These are phyloP conservation scores for Pecten maximus DNA, from an alignment of 2,888 invertebrate genomes.

Conservation along the genomic window DNA sequence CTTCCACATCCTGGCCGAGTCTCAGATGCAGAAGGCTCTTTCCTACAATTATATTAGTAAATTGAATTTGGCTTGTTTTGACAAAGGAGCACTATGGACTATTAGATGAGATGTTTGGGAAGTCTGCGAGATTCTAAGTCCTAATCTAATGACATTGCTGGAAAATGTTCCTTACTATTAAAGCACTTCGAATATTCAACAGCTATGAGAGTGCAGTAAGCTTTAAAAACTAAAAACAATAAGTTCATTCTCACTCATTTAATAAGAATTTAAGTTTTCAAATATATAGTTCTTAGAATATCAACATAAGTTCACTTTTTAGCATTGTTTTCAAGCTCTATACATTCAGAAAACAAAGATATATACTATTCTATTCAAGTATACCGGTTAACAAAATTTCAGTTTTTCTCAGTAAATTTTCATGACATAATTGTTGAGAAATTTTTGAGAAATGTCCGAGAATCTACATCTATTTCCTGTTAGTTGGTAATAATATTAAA, in stretches of 20 bases:
- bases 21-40: background rate
- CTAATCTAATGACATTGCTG: conserved; percentile 24
- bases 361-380: no score
- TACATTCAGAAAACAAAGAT: no score
- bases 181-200: background rate
- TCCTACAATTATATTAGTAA: conserved; percentile 25
- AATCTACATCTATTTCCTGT: no score
- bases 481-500: no score
- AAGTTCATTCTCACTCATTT: background rate
- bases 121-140: conserved; percentile 14
- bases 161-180: conserved; percentile 6
- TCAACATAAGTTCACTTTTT: no score
- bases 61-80: conserved; percentile 31
- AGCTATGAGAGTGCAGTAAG: background rate
- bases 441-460: no score
- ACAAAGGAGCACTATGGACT: background rate
- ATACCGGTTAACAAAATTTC: no score
- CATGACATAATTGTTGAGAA: no score
- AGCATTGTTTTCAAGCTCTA: no score
- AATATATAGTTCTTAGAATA: background rate
- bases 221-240: background rate
- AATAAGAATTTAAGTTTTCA: background rate
- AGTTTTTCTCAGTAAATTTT: no score
- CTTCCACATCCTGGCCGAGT: background rate
- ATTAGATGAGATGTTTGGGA: conserved; percentile 9